Evolutionary conservation across 2,113 vertebrate species (phyloP), one percentile per base, ranked within the genome.

Genomic region (Hyla sarda): DNA sequence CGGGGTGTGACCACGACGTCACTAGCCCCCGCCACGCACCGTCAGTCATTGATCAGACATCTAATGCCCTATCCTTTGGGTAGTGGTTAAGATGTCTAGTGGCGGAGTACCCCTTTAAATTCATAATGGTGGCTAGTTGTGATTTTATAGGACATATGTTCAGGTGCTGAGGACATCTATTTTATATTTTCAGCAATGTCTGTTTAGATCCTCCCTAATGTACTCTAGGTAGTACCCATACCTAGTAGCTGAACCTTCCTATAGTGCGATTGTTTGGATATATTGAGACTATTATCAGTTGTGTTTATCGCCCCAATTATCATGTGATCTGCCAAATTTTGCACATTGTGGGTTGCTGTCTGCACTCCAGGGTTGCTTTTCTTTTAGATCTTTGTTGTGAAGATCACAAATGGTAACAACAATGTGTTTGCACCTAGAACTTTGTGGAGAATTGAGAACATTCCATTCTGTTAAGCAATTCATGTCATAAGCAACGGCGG

Each of bases 401-500:
- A 41, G 67, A 23, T 34, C 19, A 41, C 32, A 54, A 30, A 21
- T 54, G 62, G 14, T n/a, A 25, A 37, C 19, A 58, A 79, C 37
- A 79, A 62, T n/a, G 21, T 62, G 54, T 37, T 83, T 83, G 30
- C 37, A 58, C 50, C 30, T 19, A 74, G 13, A 37, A 71, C 69
- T 58, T 83, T 74, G 82, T 25, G 69, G 30, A 83, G 81, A 82
- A 54, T 9, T 52, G 81, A 72, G 82, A 83, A 83, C 32, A 73
- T 83, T 83, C 82, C 32, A 73, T 12, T 37, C n/a, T 52, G 65
- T 72, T 54, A 34, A n/a, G 69, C 82, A 82, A 67, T 82, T 82
- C 80, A 74, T 56, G 34, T 71, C 54, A 80, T 54, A 80, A 25
- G 67, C 82, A 73, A 34, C 30, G 13, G 34, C 50, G 41, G 28